phyloP scores from a whole-genome alignment of 1,140 invertebrate genomes.

The Philaenus spumarius region DNA sequence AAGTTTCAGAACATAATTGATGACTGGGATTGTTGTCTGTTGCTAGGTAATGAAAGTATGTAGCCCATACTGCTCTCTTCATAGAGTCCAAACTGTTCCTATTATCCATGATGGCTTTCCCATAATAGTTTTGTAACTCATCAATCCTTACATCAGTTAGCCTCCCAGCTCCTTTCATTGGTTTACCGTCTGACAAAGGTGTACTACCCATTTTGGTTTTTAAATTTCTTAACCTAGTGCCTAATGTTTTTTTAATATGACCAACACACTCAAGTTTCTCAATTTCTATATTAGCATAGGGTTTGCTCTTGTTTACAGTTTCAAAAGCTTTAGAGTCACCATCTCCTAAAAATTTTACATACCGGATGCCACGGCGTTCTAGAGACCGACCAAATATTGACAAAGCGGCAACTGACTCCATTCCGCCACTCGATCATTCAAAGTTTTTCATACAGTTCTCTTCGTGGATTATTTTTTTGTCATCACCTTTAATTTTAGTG shows the following conservation, averaged over 20 bases:
- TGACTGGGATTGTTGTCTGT: not conserved
- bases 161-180: too few relatives aligned
- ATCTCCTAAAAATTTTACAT: not conserved
- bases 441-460: not conserved
- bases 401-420: not conserved
- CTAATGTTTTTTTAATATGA: too few relatives aligned
- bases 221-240: not conserved
- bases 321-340: too few relatives aligned
- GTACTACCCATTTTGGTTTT: not conserved
- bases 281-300: too few relatives aligned
- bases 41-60: not conserved
- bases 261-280: too few relatives aligned
- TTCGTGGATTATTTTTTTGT: not conserved
- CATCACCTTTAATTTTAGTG: not conserved
- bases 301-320: not conserved
- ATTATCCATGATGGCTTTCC: too few relatives aligned
- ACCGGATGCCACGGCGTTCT: not conserved
- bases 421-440: not conserved
- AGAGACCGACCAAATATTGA: not conserved
- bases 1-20: not conserved
- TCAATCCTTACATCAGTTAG: not conserved
- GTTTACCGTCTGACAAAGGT: too few relatives aligned
- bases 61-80: not conserved
- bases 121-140: too few relatives aligned
- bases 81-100: not conserved